These are phyloP conservation scores for Serrognathus titanus DNA, from an alignment of 2,888 invertebrate genomes.

Conservation along the genomic window DNA sequence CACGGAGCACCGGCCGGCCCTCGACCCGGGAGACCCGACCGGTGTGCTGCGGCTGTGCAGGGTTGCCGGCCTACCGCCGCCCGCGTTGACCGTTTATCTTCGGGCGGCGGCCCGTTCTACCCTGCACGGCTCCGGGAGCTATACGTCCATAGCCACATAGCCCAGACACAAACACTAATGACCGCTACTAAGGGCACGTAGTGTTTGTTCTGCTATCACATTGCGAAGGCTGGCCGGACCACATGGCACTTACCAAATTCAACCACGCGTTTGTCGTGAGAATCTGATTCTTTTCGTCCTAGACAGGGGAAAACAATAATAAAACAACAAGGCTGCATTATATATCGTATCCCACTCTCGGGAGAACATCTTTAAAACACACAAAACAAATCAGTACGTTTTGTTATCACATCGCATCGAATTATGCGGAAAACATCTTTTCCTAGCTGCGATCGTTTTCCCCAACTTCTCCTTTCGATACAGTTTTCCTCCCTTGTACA, in stretches of 20 bases:
- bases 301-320: conserved; percentile 53
- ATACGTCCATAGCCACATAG: conserved; percentile 48
- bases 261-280: conserved; percentile 98
- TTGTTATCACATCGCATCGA: too few species aligned
- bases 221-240: conserved; percentile 46
- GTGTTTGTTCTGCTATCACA: conserved; percentile 44
- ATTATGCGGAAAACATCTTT: too few species aligned
- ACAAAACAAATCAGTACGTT: conserved; percentile 1
- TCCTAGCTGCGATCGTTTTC: too few species aligned
- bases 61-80: neutral
- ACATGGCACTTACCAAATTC: conserved; percentile 87
- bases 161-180: conserved; percentile 45
- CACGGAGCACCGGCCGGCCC: conserved; percentile 31
- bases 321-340: conserved; percentile 54
- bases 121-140: conserved; percentile 30
- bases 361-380: conserved; percentile 18
- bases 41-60: conserved; percentile 24
- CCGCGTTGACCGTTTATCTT: neutral
- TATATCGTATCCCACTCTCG: conserved; percentile 31
- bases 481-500: too few species aligned
- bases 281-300: conserved; percentile 99
- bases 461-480: too few species aligned
- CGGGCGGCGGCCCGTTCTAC: too few species aligned
- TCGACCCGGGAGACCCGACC: conserved; percentile 22
- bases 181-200: conserved; percentile 23